Evolutionary conservation across 1,140 invertebrate species (phyloP), one percentile per base, ranked within the genome.

Genomic region (Marisa cornuarietis): DNA sequence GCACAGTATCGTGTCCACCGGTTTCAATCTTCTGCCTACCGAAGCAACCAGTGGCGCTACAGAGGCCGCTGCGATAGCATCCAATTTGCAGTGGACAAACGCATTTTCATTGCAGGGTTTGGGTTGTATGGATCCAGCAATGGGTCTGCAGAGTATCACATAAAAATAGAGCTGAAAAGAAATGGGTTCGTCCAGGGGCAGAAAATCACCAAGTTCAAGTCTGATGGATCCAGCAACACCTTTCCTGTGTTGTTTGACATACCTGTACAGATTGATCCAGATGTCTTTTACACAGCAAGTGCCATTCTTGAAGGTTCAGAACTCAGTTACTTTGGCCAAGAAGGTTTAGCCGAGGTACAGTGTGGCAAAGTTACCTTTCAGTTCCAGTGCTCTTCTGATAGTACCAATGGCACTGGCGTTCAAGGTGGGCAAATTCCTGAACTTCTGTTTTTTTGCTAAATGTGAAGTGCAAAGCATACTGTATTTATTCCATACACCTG

Each of bases 31-130:
- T 98, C 96, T 87, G 97, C 97, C 8, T 98, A 98, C 90, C 94
- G 97, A 83, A 97, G 96, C 87, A 99, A 98, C 89, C 97, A 99
- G 84, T 97, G 96, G 96, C 95, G 96, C 6, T 97, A 97, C 86
- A 95, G 94, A 88, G 96, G 96, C 9, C 95, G 95, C 0, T 95
- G 95, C 83, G 96, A 97, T 91, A 92, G 95, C 85, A 96, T 97
- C 76, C 94, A 94, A 93, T 97, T 97, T 90, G 94, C 93, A 26
- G 95, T 95, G 0, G 95, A 97, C 89, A 92, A 94, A 78, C 92
- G 94, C 82, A 96, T 97, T 83, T 96, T 95, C 91, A 93, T 97
- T 16, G 94, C 96, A 52, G 96, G 96, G 10, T 96, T 96, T 91
- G 96, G 96, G 74, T 92, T 97, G 65, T 97, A 96, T 90, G 96